These are phyloP conservation scores for Apis florea DNA, from an alignment of 1,140 invertebrate genomes.

Conservation along the genomic window DNA sequence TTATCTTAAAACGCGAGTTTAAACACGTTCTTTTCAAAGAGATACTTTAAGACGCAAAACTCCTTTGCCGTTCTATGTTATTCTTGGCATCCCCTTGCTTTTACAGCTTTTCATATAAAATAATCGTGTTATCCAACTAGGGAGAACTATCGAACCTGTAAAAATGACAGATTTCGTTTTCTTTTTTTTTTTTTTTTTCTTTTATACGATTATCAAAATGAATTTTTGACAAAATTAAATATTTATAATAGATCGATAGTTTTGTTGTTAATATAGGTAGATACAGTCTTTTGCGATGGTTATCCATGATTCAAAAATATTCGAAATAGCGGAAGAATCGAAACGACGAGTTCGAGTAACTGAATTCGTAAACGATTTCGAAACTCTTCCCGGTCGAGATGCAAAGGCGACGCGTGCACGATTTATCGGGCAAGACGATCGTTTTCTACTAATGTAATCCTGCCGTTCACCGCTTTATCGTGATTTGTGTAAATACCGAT, in stretches of 20 bases:
- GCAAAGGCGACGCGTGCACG: not conserved
- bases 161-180: too few relatives aligned
- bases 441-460: constrained; percentile 30
- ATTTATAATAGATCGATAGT: too few relatives aligned
- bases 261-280: too few relatives aligned
- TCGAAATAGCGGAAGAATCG: too few relatives aligned
- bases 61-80: not conserved
- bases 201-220: too few relatives aligned
- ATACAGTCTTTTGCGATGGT: too few relatives aligned
- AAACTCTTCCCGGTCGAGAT: not conserved
- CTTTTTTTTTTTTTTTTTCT: too few relatives aligned
- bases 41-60: not conserved
- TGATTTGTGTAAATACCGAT: constrained; percentile 34
- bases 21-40: not conserved
- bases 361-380: not conserved
- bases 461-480: constrained; percentile 10
- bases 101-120: not conserved
- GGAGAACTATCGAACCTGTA: too few relatives aligned
- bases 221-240: too few relatives aligned
- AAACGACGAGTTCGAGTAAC: too few relatives aligned
- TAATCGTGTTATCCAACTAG: too few relatives aligned
- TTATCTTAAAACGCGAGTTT: not conserved
- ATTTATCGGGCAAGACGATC: constrained; percentile 28
- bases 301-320: too few relatives aligned
- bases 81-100: not conserved